phyloP scores from a whole-genome alignment of 2,797 vertebrate genomes.

The Fistularia tabacaria region DNA sequence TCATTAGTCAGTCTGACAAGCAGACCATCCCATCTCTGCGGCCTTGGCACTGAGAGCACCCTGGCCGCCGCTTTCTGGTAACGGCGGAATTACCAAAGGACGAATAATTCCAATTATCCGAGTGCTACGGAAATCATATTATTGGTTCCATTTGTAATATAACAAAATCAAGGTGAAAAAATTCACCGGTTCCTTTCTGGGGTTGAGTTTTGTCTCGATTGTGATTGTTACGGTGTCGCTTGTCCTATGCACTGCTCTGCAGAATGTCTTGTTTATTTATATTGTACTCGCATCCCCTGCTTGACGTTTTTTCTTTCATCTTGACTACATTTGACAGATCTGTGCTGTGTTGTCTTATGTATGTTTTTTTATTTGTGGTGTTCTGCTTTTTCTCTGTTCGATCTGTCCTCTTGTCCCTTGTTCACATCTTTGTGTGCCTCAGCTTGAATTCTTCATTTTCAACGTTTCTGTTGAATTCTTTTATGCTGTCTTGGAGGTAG shows the following conservation, averaged over 20 bases:
- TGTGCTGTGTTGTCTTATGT: conserved; percentile 14
- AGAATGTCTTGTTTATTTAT: conserved; percentile 36
- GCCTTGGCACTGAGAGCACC: too few species aligned
- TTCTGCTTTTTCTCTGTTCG: not conserved
- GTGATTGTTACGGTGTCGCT: conserved; percentile 36
- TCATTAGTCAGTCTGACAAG: too few species aligned
- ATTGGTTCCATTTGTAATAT: not conserved
- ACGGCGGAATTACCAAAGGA: too few species aligned
- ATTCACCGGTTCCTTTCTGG: not conserved
- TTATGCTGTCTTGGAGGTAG: too few species aligned
- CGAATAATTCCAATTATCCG: not conserved
- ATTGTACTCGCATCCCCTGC: conserved; percentile 21
- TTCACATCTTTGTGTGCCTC: too few species aligned
- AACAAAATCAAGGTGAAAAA: too few species aligned
- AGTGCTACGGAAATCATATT: not conserved
- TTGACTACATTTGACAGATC: conserved; percentile 52
- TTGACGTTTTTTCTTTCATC: conserved; percentile 34
- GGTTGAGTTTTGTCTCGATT: conserved; percentile 21
- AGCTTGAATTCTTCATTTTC: too few species aligned
- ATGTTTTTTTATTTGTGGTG: not conserved
- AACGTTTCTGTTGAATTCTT: too few species aligned
- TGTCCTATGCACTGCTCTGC: conserved; percentile 30
- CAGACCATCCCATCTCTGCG: too few species aligned
- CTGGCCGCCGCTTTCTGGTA: too few species aligned
- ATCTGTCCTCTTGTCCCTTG: not conserved